These are phyloP conservation scores for Cephus pulcher DNA, from an alignment of 2,888 invertebrate genomes.

Conservation along the genomic window DNA sequence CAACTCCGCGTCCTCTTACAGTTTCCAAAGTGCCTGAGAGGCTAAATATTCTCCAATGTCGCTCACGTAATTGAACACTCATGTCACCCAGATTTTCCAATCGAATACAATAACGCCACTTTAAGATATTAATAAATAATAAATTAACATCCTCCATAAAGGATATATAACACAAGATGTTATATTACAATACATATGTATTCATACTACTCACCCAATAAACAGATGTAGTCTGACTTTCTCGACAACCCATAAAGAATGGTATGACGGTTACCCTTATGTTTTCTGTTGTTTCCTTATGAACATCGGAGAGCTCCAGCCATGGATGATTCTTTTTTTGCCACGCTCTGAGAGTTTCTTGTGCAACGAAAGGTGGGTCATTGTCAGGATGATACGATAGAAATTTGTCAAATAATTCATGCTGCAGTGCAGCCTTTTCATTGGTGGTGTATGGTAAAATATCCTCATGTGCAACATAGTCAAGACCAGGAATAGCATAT, in stretches of 20 bases:
- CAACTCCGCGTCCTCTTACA: conserved; percentile 93
- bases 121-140: conserved; percentile 31
- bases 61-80: conserved; percentile 91
- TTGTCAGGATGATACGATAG: conserved; percentile 82
- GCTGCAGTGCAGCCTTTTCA: conserved; percentile 90
- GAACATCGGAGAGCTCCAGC: conserved; percentile 96
- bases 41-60: conserved; percentile 99
- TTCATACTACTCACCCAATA: conserved; percentile 79
- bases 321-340: conserved; percentile 98
- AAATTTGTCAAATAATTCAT: conserved; percentile 97
- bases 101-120: conserved; percentile 98
- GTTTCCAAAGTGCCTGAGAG: conserved; percentile 94
- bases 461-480: conserved; percentile 98
- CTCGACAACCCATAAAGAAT: conserved; percentile 96
- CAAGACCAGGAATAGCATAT: conserved; percentile 96
- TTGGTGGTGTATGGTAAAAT: conserved; percentile 93
- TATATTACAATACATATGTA: background rate
- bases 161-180: background rate
- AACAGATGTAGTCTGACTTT: conserved; percentile 90
- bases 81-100: conserved; percentile 92
- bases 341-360: conserved; percentile 94
- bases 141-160: conserved; percentile 15
- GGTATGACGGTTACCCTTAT: conserved; percentile 98
- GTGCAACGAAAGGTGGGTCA: conserved; percentile 89
- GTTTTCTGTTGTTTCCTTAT: conserved; percentile 96